Evolutionary conservation across 2,113 vertebrate genomes (phyloP), one percentile per base, ranked within the genome.

Genomic region (Nesoenas mayeri): DNA sequence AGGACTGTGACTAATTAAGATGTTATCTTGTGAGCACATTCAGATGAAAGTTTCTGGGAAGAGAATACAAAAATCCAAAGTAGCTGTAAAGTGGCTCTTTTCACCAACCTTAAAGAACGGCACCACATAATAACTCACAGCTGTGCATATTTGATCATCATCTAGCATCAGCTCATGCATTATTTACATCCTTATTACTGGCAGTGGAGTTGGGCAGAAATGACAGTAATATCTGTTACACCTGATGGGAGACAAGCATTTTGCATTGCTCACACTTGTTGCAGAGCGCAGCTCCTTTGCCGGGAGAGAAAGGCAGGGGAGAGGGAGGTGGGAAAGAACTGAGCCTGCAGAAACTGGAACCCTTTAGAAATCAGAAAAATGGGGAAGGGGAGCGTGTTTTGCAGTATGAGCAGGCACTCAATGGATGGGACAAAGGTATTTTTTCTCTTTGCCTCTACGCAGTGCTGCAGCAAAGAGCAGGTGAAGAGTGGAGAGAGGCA

Each of bases 161-260:
- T 85, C 79, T 85, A 78, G 44, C 64, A 87, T 36, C 67, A 85
- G 62, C 80, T 91, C 50, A 53, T 91, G 81, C 50, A 84, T 93
- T 95, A 94, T 95, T 93, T 91, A 95, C 81, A 31, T 60, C 38
- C 85, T 95, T 64, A 44, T 89, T 82, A 58, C 86, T 73, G 71
- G 83, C 50, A 82, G 62, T 19, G 60, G 60, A 71, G 40, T 2
- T 70, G 54, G 70, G 48, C 74, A 88, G 95, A 83, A 74, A 51
- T 71, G 16, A 74, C 3, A 8, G 42, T 54, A 81, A 10, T 88
- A 40, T 86, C 65, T 92, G 78, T 44, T 73, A 54, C 58, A 88
- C 48, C 83, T 95, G 85, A 65, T 14, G 44, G 64, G 24, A 73
- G 57, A 66, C 5, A 19, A 64, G 32, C 8, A 5, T 57, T 80